A percentile compares a stretch with the other conserved stretches of the same genome.
Evolutionary conservation across 2,113 vertebrate genomes (phyloP).

Genomic region (Odocoileus virginianus): DNA sequence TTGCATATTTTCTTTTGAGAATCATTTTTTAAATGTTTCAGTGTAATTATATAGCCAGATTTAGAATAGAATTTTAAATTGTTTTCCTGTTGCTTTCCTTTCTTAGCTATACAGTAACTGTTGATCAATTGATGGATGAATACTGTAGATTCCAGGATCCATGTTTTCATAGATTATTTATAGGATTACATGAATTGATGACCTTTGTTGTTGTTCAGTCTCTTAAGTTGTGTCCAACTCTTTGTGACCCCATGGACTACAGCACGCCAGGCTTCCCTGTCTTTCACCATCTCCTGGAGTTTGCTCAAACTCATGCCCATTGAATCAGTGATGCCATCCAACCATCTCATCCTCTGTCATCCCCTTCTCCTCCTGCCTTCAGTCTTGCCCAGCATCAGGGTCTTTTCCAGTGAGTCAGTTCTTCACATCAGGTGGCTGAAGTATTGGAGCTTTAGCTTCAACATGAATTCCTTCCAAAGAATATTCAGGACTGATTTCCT

Average conservation of each 20-base stretch:
- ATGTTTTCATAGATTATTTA: neutral
- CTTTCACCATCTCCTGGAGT: neutral
- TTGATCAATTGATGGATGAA: neutral
- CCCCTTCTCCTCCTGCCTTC: neutral
- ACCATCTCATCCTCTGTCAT: neutral
- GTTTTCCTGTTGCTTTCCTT: neutral
- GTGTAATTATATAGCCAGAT: neutral
- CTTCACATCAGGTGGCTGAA: neutral
- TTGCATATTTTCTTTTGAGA: constrained; percentile 12
- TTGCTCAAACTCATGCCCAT: neutral
- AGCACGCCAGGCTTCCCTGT: neutral
- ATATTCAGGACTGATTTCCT: neutral
- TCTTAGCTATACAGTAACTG: neutral
- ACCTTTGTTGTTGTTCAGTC: neutral
- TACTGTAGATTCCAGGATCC: neutral
- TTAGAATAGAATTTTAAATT: constrained; percentile 26
- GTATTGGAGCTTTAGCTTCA: neutral
- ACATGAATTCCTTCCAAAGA: neutral
- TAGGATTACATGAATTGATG: neutral
- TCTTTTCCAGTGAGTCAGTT: neutral
- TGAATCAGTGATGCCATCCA: neutral
- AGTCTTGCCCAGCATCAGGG: neutral
- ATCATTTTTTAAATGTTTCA: neutral
- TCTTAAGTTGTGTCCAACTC: neutral
- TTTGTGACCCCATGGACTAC: neutral